Conservation (phyloP, 2,888 invertebrate genomes). For the Stomorhina lunata region DNA sequence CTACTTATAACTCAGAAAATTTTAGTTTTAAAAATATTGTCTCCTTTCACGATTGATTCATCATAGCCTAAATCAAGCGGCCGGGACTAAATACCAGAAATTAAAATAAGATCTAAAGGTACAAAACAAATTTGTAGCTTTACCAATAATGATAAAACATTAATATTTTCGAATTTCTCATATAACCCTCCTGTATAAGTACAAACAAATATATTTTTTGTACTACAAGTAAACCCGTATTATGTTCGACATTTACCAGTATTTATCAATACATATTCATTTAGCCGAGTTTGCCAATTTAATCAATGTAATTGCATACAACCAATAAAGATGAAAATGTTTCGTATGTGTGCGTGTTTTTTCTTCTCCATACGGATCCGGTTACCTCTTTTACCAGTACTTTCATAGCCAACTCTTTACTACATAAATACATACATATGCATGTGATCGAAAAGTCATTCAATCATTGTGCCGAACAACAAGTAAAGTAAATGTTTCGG, state of each 20-base stretch:
- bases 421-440: not conserved
- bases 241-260: slow-evolving; percentile 12
- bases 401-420: not conserved
- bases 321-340: slow-evolving; percentile 40
- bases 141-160: no score
- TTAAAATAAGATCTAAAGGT: no score
- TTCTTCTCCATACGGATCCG: not conserved
- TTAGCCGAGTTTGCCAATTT: slow-evolving; percentile 56
- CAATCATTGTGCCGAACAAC: slow-evolving; percentile 43
- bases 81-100: no score
- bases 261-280: slow-evolving; percentile 45
- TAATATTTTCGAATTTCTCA: not conserved
- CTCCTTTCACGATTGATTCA: no score
- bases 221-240: not conserved
- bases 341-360: not conserved
- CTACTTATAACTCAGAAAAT: no score
- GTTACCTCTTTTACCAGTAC: not conserved
- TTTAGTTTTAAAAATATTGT: no score
- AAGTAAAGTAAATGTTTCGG: not conserved
- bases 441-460: slow-evolving; percentile 52
- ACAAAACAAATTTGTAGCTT: no score
- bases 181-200: not conserved
- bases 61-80: no score
- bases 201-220: not conserved
- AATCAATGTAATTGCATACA: slow-evolving; percentile 63